These are phyloP conservation scores for Zeus faber DNA, from an alignment of 2,113 vertebrate genomes.

Conservation along the genomic window DNA sequence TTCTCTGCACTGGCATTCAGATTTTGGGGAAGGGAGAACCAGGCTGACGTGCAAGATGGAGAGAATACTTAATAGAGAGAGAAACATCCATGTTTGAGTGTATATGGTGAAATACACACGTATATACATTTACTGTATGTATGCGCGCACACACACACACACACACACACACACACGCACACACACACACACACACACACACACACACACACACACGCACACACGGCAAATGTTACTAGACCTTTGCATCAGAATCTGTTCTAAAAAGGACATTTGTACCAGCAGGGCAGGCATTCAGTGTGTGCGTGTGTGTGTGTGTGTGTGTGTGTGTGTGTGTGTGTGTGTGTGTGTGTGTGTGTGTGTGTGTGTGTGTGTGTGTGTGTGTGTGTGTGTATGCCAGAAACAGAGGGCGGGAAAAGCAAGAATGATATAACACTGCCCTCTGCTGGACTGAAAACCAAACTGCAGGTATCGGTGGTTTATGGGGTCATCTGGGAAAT, in stretches of 20 bases:
- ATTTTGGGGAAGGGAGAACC: too few relatives aligned
- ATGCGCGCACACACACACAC: too few relatives aligned
- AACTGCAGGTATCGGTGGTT: too few relatives aligned
- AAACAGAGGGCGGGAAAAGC: too few relatives aligned
- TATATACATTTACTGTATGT: too few relatives aligned
- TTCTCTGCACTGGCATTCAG: too few relatives aligned
- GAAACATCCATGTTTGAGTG: not conserved
- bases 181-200: constrained; percentile 1
- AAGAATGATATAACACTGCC: too few relatives aligned
- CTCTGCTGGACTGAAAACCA: too few relatives aligned
- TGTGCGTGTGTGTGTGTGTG: not conserved
- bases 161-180: constrained; percentile 15
- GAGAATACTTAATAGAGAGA: too few relatives aligned
- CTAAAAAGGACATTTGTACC: constrained; percentile 5
- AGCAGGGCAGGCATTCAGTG: constrained; percentile 16
- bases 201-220: constrained; percentile 25
- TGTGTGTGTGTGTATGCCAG: not conserved
- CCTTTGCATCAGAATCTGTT: constrained; percentile 30
- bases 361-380: not conserved
- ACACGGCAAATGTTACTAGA: constrained; percentile 19
- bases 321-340: not conserved
- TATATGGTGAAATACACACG: not conserved
- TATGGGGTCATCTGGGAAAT: too few relatives aligned
- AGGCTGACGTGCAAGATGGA: too few relatives aligned
- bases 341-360: constrained; percentile 1